phyloP scores from a whole-genome alignment of 1,140 invertebrate species.

The Polypedilum vanderplanki region DNA sequence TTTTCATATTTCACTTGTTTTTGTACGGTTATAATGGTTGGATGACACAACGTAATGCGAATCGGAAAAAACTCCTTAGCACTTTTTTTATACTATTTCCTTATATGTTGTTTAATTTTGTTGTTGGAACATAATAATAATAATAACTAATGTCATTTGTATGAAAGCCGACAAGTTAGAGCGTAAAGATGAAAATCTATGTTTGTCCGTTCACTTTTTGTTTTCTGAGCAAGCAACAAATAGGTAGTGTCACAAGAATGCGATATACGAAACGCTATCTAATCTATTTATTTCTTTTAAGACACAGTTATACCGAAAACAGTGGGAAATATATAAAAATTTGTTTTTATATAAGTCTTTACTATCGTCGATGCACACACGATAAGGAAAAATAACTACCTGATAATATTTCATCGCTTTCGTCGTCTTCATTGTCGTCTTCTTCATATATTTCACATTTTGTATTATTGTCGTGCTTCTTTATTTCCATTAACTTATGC shows the following conservation, averaged over 20 bases:
- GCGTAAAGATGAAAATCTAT: not conserved
- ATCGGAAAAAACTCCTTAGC: not conserved
- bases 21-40: not conserved
- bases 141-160: not conserved
- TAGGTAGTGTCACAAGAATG: not conserved
- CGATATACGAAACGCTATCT: not conserved
- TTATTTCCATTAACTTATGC: slow-evolving; percentile 1
- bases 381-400: slow-evolving; percentile 2
- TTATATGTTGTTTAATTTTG: not conserved
- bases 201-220: no score
- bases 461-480: slow-evolving; percentile 1
- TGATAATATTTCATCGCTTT: not conserved
- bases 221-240: no score
- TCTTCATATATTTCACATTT: slow-evolving; percentile 5
- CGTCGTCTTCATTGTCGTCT: not conserved
- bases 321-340: not conserved
- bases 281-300: not conserved
- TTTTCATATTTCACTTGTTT: not conserved
- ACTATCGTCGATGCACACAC: not conserved
- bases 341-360: not conserved
- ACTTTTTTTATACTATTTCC: not conserved
- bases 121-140: not conserved
- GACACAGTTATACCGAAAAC: not conserved
- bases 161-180: not conserved
- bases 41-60: no score